These are phyloP conservation scores for Ptilodon capucinus DNA, from an alignment of 2,888 invertebrate species.

Conservation along the genomic window DNA sequence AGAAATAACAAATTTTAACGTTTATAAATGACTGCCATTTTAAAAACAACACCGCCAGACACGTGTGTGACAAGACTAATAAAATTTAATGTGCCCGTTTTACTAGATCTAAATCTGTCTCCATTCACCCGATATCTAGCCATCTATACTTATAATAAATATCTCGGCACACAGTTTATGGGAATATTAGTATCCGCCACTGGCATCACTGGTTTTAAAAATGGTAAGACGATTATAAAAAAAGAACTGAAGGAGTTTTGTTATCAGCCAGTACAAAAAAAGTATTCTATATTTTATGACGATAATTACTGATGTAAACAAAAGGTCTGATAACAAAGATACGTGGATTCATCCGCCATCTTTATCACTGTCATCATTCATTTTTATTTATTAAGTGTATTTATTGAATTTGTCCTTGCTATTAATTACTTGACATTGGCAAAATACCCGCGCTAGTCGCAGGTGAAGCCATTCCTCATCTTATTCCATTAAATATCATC, in stretches of 20 bases:
- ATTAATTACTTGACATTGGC: too few relatives aligned
- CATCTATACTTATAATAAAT: constrained; percentile 11
- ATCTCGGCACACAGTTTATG: constrained; percentile 15
- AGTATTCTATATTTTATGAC: not conserved
- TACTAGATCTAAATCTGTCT: constrained; percentile 21
- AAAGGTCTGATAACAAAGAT: too few relatives aligned
- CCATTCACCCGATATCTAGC: constrained; percentile 16
- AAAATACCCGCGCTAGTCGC: too few relatives aligned
- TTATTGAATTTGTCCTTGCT: too few relatives aligned
- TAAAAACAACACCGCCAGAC: constrained; percentile 26
- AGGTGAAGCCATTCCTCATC: too few relatives aligned
- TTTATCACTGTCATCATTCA: too few relatives aligned
- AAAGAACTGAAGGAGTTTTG: not conserved
- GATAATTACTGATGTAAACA: too few relatives aligned
- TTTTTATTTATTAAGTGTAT: too few relatives aligned
- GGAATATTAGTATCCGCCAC: constrained; percentile 14
- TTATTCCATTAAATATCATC: too few relatives aligned
- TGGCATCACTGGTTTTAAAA: constrained; percentile 18
- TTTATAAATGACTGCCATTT: constrained; percentile 24
- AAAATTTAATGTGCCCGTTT: constrained; percentile 21
- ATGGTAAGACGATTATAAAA: constrained; percentile 6
- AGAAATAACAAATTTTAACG: constrained; percentile 11
- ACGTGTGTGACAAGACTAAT: constrained; percentile 29
- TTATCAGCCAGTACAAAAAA: not conserved
- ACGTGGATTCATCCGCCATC: too few relatives aligned